Evolutionary conservation across 1,140 invertebrate species (phyloP).

Genomic region (Wasmannia auropunctata): DNA sequence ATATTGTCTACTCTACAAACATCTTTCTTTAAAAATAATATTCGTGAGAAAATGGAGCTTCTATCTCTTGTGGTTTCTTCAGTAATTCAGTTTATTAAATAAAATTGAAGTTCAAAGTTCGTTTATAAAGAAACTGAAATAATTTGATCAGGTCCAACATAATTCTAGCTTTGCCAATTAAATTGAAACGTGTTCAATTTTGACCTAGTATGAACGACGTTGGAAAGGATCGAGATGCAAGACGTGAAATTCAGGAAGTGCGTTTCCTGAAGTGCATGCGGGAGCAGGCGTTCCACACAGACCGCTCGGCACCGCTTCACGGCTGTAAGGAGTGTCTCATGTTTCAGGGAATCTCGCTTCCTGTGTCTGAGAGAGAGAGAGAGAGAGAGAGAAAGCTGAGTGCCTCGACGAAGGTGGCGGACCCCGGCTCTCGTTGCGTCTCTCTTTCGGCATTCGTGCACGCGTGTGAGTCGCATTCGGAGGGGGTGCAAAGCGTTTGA

Average conservation of each 20-base stretch:
- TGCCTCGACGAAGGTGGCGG: slow-evolving; percentile 22
- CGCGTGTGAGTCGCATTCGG: neutral
- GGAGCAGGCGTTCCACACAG: slow-evolving; percentile 31
- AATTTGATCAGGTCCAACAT: neutral
- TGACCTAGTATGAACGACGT: neutral
- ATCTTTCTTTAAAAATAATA: slow-evolving; percentile 1
- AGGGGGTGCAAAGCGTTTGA: slow-evolving; percentile 8
- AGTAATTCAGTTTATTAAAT: neutral
- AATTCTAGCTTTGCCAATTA: neutral
- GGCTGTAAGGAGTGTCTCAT: slow-evolving; percentile 53
- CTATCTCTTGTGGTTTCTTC: neutral
- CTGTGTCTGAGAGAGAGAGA: no score
- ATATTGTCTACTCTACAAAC: neutral
- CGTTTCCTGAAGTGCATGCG: no score
- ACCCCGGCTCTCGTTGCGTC: neutral
- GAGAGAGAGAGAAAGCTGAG: neutral
- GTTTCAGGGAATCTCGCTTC: slow-evolving; percentile 68
- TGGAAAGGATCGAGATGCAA: neutral
- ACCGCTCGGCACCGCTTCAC: slow-evolving; percentile 61
- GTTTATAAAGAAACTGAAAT: neutral
- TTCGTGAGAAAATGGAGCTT: neutral
- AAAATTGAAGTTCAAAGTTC: neutral
- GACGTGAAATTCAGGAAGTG: neutral
- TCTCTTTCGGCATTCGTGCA: slow-evolving; percentile 44
- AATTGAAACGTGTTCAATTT: neutral